Evolutionary conservation across 1,140 invertebrate genomes (phyloP).

Genomic region (Papilio glaucus): DNA sequence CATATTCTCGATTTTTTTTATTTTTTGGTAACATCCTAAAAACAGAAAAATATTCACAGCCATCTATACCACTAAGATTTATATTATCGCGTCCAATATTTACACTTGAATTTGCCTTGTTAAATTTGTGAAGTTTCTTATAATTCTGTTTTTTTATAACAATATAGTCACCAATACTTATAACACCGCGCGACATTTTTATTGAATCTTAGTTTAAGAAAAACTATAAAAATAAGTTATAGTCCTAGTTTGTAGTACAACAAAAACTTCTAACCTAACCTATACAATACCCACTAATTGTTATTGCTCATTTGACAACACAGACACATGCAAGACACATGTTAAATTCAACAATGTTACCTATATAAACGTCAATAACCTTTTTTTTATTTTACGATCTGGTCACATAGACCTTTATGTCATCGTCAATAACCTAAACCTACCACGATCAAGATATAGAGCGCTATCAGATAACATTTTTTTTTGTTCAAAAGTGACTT

Average conservation of each 20-base stretch:
- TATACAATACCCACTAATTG: neutral
- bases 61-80: constrained; percentile 87
- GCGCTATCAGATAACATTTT: no score
- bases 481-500: no score
- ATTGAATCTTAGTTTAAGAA: neutral
- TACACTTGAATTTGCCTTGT: constrained; percentile 84
- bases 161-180: constrained; percentile 87
- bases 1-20: constrained; percentile 84
- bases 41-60: constrained; percentile 89
- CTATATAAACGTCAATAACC: no score
- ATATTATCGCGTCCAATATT: constrained; percentile 89
- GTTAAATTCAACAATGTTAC: no score
- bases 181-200: constrained; percentile 52
- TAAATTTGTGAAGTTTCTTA: constrained; percentile 89
- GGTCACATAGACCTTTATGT: no score
- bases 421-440: no score
- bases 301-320: no score
- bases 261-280: constrained; percentile 3
- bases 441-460: no score
- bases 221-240: neutral
- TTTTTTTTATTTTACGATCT: no score
- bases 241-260: no score
- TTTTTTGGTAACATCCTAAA: constrained; percentile 90
- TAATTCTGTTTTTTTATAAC: constrained; percentile 90
- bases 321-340: no score